Evolutionary conservation across 1,140 invertebrate genomes (phyloP).

Genomic region (Drosophila prosaltans): DNA sequence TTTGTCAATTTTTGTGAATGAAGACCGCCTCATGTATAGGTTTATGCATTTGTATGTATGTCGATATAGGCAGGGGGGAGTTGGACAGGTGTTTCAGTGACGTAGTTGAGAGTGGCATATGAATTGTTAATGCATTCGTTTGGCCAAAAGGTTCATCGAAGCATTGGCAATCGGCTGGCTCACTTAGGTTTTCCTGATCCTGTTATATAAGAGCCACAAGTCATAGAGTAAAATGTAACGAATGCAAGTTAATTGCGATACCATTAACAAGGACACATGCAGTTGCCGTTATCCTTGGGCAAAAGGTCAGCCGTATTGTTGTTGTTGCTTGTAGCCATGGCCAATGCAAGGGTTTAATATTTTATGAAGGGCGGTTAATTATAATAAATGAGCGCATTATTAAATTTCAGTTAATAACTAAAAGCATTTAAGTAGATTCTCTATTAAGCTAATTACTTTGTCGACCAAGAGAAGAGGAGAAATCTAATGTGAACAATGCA

Average conservation of each 20-base stretch:
- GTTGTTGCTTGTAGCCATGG: slow-evolving; percentile 13
- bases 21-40: slow-evolving; percentile 19
- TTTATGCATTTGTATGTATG: not conserved
- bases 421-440: not conserved
- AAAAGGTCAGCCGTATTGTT: slow-evolving; percentile 56
- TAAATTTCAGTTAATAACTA: not conserved
- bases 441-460: slow-evolving; percentile 29
- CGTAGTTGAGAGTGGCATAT: slow-evolving; percentile 23
- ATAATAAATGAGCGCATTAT: slow-evolving; percentile 34
- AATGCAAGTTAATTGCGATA: slow-evolving; percentile 54
- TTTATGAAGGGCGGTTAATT: slow-evolving; percentile 55
- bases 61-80: not conserved
- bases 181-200: not conserved
- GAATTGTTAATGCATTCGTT: slow-evolving; percentile 14
- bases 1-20: slow-evolving; percentile 71
- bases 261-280: slow-evolving; percentile 57
- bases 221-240: slow-evolving; percentile 2
- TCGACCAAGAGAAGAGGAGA: not conserved
- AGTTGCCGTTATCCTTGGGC: slow-evolving; percentile 50
- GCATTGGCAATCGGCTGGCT: not conserved
- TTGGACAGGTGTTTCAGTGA: slow-evolving; percentile 23
- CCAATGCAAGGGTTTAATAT: slow-evolving; percentile 59
- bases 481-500: no score
- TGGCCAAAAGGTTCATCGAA: not conserved
- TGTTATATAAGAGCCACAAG: not conserved